phyloP scores from a whole-genome alignment of 2,888 invertebrate species.

The Hydrotaea cyrtoneurina region DNA sequence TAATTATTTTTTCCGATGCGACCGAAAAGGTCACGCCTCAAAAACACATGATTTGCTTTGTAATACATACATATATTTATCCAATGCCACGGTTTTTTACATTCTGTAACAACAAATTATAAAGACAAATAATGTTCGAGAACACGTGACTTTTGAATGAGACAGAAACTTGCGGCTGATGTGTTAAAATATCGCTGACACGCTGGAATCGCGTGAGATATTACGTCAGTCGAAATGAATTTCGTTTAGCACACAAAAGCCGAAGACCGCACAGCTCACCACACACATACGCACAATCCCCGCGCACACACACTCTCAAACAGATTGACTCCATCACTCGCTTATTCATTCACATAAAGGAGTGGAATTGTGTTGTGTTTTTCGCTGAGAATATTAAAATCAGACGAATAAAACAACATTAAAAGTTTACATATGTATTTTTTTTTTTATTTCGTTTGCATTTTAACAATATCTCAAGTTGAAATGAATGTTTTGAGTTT shows the following conservation, averaged over 20 bases:
- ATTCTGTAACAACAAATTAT: too few relatives aligned
- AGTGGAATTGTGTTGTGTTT: background rate
- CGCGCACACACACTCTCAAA: too few relatives aligned
- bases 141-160: slow-evolving; percentile 63
- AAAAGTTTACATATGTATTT: slow-evolving; percentile 13
- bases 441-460: slow-evolving; percentile 11
- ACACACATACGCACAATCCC: too few relatives aligned
- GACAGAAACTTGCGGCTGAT: slow-evolving; percentile 36
- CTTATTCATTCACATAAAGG: background rate
- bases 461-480: slow-evolving; percentile 30
- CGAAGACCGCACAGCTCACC: too few relatives aligned
- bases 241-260: slow-evolving; percentile 56
- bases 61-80: too few relatives aligned
- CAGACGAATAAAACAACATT: background rate
- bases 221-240: slow-evolving; percentile 80
- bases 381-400: background rate
- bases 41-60: too few relatives aligned
- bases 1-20: too few relatives aligned
- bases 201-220: slow-evolving; percentile 80
- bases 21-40: too few relatives aligned
- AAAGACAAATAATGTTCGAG: too few relatives aligned
- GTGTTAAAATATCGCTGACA: slow-evolving; percentile 69
- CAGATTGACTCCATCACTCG: too few relatives aligned
- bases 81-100: too few relatives aligned
- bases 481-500: background rate